Base-by-base conservation (phyloP, 2,888 invertebrate genomes). In the Macropis europaea region DNA sequence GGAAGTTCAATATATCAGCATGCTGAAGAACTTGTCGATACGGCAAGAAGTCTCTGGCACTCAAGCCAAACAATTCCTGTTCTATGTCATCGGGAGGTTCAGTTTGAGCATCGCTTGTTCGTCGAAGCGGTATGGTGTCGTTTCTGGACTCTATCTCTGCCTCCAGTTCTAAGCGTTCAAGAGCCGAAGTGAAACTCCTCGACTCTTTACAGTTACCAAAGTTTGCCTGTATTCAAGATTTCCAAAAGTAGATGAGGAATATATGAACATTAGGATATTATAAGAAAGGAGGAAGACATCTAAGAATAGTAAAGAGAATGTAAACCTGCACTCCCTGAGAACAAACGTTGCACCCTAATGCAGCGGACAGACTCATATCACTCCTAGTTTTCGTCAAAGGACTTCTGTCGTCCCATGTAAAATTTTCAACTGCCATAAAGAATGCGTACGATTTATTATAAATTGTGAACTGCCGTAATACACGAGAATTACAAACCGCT, bases 1-100 rank as follows among this genome's bases (percentile, higher is more conserved):
- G 88, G 67, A 87, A 87, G 66, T 84, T 86, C 5, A 90, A 73
- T 24, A 88, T 86, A 50, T 90, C 87, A 0, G 82, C 76, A 26
- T 84, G 82, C 52, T 87, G 87, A 60, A 84, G 59, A 9, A 86
- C 81, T n/a, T 86, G 61, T 60, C 80, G 75, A 32, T 86, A 83
- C 1, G 87, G 78, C 1, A 84, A 78, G 28, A 84, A 82, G 63
- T 89, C 87, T 52, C 83, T 80, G 11, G 86, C 87, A 53, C 77
- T 82, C 22, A 85, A 78, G 2, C 74, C 76, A 26, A 52, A 54
- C 15, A 68, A 28, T 19, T 71, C 72, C 15, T 72, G 71, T 4
- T 71, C 45, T 2, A 19, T 13, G 17, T 59, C 60, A 6, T 73
- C 73, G 1, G 32, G 22, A 17, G 73, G 56, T 5, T 86, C 86